Conservation (phyloP, 1,140 invertebrate genomes). For the Cyrtorhinus lividipennis region DNA sequence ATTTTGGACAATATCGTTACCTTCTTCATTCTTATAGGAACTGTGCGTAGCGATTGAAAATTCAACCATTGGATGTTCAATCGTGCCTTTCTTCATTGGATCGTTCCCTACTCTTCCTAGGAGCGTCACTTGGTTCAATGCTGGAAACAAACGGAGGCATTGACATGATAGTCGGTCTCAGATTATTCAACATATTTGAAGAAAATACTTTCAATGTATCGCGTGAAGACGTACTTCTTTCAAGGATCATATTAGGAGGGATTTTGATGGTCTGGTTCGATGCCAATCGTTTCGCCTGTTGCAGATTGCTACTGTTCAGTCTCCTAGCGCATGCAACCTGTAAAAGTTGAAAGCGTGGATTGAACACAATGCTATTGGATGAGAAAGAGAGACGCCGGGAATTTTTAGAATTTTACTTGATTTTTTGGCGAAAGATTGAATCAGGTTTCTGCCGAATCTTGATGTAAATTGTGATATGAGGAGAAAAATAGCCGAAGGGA, state of each 20-base stretch:
- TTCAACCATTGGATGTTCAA: constrained; percentile 69
- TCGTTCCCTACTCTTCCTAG: constrained; percentile 73
- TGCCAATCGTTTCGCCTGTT: too few species aligned
- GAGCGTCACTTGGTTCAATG: constrained; percentile 71
- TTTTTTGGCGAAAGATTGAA: too few species aligned
- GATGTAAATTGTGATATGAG: too few species aligned
- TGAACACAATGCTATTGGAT: too few species aligned
- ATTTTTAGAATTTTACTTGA: too few species aligned
- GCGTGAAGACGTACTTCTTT: neutral
- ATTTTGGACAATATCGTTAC: too few species aligned
- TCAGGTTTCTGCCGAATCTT: too few species aligned
- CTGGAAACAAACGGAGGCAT: constrained; percentile 37
- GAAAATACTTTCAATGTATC: constrained; percentile 19
- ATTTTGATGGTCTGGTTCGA: neutral
- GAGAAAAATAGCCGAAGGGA: too few species aligned
- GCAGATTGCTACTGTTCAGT: too few species aligned
- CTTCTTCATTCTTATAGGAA: constrained; percentile 51
- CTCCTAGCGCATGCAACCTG: too few species aligned
- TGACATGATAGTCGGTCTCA: neutral
- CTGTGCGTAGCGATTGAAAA: constrained; percentile 83
- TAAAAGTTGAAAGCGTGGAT: too few species aligned
- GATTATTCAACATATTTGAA: neutral
- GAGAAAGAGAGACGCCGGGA: too few species aligned
- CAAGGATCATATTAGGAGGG: neutral
- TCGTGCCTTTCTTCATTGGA: constrained; percentile 65